A percentile compares a stretch with the other conserved stretches of the same genome.
phyloP scores from a whole-genome alignment of 2,888 invertebrate genomes.

The Exocentrus adspersus region DNA sequence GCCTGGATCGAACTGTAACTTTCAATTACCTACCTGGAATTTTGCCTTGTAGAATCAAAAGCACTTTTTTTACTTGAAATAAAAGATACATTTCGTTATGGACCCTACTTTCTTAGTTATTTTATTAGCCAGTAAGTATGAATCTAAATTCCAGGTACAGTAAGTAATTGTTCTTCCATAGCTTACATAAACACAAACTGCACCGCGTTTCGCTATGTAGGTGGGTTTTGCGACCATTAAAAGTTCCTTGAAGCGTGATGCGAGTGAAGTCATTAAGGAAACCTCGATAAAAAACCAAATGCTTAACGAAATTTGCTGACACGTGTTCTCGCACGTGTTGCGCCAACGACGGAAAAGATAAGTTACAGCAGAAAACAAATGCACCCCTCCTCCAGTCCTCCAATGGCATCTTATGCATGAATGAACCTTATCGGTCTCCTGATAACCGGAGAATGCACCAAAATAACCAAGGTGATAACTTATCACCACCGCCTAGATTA shows the following conservation, averaged over 20 bases:
- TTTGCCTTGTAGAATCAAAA: too few species aligned
- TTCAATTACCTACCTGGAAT: too few species aligned
- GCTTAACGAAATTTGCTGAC: constrained; percentile 36
- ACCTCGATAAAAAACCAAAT: constrained; percentile 31
- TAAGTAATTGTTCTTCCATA: neutral
- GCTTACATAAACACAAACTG: neutral
- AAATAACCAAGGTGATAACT: constrained; percentile 61
- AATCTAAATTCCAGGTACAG: neutral
- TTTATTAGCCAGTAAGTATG: too few species aligned
- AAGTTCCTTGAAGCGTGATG: constrained; percentile 29
- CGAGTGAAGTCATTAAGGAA: constrained; percentile 30
- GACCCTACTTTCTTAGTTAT: too few species aligned
- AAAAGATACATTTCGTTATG: too few species aligned
- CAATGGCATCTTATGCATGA: constrained; percentile 37
- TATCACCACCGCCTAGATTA: constrained; percentile 57
- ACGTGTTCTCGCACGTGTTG: constrained; percentile 38
- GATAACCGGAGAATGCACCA: constrained; percentile 50
- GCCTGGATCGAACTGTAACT: too few species aligned
- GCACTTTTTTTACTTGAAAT: too few species aligned
- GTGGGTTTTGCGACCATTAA: constrained; percentile 30
- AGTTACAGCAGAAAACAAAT: constrained; percentile 31
- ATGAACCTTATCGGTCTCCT: constrained; percentile 36
- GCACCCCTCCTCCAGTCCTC: constrained; percentile 46
- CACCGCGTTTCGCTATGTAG: constrained; percentile 7
- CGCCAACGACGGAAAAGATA: constrained; percentile 31